A percentile compares a stretch with the other conserved stretches of the same genome.
Evolutionary conservation across 2,797 vertebrate species (phyloP).

Genomic region (Brachyalestes nurse): DNA sequence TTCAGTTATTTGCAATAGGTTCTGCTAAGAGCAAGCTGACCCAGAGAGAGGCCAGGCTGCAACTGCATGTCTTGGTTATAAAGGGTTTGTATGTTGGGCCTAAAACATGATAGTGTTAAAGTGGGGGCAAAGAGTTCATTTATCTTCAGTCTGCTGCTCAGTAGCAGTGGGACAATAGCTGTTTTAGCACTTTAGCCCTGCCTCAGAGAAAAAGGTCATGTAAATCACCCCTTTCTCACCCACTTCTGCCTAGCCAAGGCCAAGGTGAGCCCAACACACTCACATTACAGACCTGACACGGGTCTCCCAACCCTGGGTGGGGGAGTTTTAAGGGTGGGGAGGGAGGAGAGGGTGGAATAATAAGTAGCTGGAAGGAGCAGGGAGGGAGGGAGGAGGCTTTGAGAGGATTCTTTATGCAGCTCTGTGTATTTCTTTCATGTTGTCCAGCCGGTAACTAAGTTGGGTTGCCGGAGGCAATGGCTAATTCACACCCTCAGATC

Average conservation of each 20-base stretch:
- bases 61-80: slow-evolving; percentile 7
- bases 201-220: slow-evolving; percentile 62
- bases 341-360: slow-evolving; percentile 30
- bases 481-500: slow-evolving; percentile 85
- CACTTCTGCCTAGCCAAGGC: slow-evolving; percentile 60
- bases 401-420: slow-evolving; percentile 83
- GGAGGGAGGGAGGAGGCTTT: slow-evolving; percentile 61
- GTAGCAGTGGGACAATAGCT: slow-evolving; percentile 40
- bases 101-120: slow-evolving; percentile 28
- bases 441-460: slow-evolving; percentile 82
- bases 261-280: slow-evolving; percentile 71
- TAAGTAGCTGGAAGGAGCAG: slow-evolving; percentile 48
- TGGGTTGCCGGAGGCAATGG: slow-evolving; percentile 75
- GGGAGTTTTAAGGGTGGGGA: slow-evolving; percentile 44
- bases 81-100: slow-evolving; percentile 13
- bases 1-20: background rate
- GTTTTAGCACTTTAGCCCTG: slow-evolving; percentile 62
- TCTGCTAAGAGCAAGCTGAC: background rate
- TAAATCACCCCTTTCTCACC: slow-evolving; percentile 69
- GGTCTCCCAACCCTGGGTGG: slow-evolving; percentile 65
- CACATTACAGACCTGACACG: slow-evolving; percentile 71
- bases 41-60: background rate
- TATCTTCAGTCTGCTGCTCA: slow-evolving; percentile 11
- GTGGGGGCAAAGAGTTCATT: slow-evolving; percentile 10
- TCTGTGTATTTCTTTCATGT: slow-evolving; percentile 86